phyloP scores from a whole-genome alignment of 2,113 vertebrate genomes.

The Hippocampus barbouri region DNA sequence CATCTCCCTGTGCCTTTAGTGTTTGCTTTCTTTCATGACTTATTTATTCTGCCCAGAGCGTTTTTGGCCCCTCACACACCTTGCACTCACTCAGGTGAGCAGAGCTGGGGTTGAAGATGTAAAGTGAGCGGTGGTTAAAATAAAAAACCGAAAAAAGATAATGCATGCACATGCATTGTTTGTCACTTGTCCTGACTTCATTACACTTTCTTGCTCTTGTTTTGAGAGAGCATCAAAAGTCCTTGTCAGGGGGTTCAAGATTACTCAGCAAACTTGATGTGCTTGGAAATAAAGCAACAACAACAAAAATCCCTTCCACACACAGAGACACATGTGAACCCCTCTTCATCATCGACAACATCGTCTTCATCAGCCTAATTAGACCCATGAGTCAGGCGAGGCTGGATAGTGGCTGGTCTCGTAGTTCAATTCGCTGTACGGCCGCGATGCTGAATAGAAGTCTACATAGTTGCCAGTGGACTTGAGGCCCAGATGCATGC shows the following conservation, averaged over 20 bases:
- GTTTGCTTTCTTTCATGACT: constrained; percentile 24
- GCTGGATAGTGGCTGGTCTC: constrained; percentile 99
- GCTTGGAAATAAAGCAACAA: constrained; percentile 42
- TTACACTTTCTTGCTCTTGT: constrained; percentile 23
- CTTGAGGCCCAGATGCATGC: constrained; percentile 99
- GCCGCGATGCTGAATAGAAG: constrained; percentile 98
- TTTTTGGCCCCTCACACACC: constrained; percentile 23
- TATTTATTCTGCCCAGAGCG: constrained; percentile 24
- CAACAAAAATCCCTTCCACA: constrained; percentile 55
- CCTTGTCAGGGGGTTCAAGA: constrained; percentile 18
- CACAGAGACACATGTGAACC: constrained; percentile 41
- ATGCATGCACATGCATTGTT: constrained; percentile 70
- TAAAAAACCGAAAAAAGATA: constrained; percentile 44
- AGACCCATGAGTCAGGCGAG: constrained; percentile 99
- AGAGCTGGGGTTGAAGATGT: constrained; percentile 54
- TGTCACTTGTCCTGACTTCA: constrained; percentile 43
- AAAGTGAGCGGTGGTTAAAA: constrained; percentile 26
- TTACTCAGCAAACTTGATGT: constrained; percentile 38
- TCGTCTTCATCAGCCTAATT: constrained; percentile 50
- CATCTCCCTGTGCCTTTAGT: constrained; percentile 31
- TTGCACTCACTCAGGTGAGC: constrained; percentile 38
- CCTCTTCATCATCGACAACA: constrained; percentile 23
- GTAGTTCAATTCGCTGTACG: constrained; percentile 99
- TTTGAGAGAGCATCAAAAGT: constrained; percentile 34
- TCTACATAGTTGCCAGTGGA: constrained; percentile 99